Percentiles rank a stretch among this genome's conserved stretches.
phyloP scores from a whole-genome alignment of 2,888 invertebrate genomes.

The Ophion costatus region DNA sequence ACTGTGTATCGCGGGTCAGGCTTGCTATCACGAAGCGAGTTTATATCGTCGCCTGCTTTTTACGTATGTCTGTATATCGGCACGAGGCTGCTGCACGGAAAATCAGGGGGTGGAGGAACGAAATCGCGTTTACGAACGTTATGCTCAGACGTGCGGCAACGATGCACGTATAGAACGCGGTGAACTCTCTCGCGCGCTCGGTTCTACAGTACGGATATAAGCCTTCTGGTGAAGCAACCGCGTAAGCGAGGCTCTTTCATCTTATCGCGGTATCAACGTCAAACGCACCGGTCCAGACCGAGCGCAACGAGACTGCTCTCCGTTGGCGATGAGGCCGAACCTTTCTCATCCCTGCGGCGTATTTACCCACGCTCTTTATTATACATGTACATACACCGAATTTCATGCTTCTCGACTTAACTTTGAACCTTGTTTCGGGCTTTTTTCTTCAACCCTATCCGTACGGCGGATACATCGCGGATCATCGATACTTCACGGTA shows the following conservation, averaged over 20 bases:
- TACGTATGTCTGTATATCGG: constrained; percentile 52
- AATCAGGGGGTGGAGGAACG: neutral
- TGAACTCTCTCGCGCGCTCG: constrained; percentile 48
- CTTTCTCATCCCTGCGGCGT: constrained; percentile 77
- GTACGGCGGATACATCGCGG: neutral
- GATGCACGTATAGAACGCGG: constrained; percentile 73
- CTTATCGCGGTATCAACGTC: constrained; percentile 84
- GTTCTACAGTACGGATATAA: constrained; percentile 77
- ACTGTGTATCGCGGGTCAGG: constrained; percentile 29
- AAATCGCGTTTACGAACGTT: constrained; percentile 58
- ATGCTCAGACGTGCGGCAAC: constrained; percentile 81
- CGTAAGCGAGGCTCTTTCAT: constrained; percentile 81
- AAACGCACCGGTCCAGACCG: constrained; percentile 80
- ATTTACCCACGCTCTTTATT: constrained; percentile 36
- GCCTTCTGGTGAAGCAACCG: constrained; percentile 71
- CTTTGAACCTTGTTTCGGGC: constrained; percentile 23
- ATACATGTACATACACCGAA: constrained; percentile 18
- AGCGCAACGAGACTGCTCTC: constrained; percentile 68
- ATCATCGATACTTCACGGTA: constrained; percentile 2
- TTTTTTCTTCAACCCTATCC: constrained; percentile 11
- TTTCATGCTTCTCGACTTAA: constrained; percentile 33
- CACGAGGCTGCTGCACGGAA: constrained; percentile 16
- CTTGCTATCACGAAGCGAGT: constrained; percentile 34
- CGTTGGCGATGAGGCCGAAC: constrained; percentile 75
- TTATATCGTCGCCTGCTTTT: constrained; percentile 48